These are phyloP conservation scores for Hycleus cichorii DNA, from an alignment of 1,140 invertebrate genomes.

Conservation along the genomic window DNA sequence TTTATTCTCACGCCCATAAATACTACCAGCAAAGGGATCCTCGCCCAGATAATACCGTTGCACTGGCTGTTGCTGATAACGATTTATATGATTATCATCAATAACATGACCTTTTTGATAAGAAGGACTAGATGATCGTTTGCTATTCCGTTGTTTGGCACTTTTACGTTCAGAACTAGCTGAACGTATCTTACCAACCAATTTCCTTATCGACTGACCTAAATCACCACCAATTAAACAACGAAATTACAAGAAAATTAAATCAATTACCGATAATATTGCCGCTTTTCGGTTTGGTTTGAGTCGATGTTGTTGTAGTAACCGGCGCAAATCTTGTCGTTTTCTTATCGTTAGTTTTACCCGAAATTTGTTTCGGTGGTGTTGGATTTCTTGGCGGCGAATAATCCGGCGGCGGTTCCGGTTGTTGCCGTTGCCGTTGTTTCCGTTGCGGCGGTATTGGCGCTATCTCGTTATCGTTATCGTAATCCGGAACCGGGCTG, in stretches of 20 bases:
- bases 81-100: constrained; percentile 39
- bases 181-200: constrained; percentile 69
- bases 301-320: not conserved
- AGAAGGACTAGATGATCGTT: constrained; percentile 46
- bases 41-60: constrained; percentile 76
- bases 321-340: constrained; percentile 59
- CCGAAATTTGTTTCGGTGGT: constrained; percentile 30
- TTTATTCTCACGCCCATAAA: constrained; percentile 71
- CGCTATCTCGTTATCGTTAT: constrained; percentile 22
- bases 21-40: constrained; percentile 71
- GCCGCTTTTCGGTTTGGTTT: constrained; percentile 40
- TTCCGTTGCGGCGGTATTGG: constrained; percentile 10
- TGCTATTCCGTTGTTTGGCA: constrained; percentile 47
- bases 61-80: constrained; percentile 45
- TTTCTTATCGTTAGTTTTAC: constrained; percentile 46
- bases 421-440: not conserved
- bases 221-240: constrained; percentile 8
- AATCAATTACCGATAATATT: constrained; percentile 36
- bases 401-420: constrained; percentile 62
- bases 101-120: constrained; percentile 57
- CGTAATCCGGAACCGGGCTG: constrained; percentile 41
- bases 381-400: constrained; percentile 54
- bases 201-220: constrained; percentile 65
- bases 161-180: constrained; percentile 61
- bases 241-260: not conserved